These are phyloP conservation scores for Pangasianodon gigas DNA, from an alignment of 2,113 vertebrate genomes.

Conservation along the genomic window DNA sequence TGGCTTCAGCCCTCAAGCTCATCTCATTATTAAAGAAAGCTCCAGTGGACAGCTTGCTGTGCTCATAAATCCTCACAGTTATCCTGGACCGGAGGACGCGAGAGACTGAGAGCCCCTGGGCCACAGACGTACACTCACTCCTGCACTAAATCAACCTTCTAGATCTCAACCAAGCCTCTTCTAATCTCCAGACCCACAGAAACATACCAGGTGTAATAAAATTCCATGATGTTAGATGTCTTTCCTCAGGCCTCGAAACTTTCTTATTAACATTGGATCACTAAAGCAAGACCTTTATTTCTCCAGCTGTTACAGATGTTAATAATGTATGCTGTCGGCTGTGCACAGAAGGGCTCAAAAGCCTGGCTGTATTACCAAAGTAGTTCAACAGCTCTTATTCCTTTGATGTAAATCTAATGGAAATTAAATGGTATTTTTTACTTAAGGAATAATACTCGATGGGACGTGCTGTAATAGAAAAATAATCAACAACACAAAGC, in stretches of 20 bases:
- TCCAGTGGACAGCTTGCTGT: slow-evolving; percentile 38
- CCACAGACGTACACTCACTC: slow-evolving; percentile 27
- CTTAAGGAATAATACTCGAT: background rate
- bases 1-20: slow-evolving; percentile 43
- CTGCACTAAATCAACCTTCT: slow-evolving; percentile 46
- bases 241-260: slow-evolving; percentile 33
- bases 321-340: slow-evolving; percentile 21
- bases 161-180: slow-evolving; percentile 30
- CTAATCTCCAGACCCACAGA: slow-evolving; percentile 34
- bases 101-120: slow-evolving; percentile 44
- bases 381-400: background rate
- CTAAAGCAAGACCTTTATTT: slow-evolving; percentile 25
- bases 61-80: slow-evolving; percentile 58
- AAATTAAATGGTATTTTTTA: background rate
- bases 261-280: slow-evolving; percentile 38
- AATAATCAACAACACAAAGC: background rate
- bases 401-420: background rate
- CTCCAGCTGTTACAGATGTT: slow-evolving; percentile 32
- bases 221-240: slow-evolving; percentile 6
- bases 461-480: background rate
- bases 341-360: slow-evolving; percentile 3
- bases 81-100: slow-evolving; percentile 45
- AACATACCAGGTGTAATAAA: slow-evolving; percentile 44
- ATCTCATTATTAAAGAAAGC: slow-evolving; percentile 54
- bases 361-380: too few relatives aligned